Base-by-base conservation (phyloP, 2,888 invertebrate genomes). In the Caenorhabditis imperialis region DNA sequence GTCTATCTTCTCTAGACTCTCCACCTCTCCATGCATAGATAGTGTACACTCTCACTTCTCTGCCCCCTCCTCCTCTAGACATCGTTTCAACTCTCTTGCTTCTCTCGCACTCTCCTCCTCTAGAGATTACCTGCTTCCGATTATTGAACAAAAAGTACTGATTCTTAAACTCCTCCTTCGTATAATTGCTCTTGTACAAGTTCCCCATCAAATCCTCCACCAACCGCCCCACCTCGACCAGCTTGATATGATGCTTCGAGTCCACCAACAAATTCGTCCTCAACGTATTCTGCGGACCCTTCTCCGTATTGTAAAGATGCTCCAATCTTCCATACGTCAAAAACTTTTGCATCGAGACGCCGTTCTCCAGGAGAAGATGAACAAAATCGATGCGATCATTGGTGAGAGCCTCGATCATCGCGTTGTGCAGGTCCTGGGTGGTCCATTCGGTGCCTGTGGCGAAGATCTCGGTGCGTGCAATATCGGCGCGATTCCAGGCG, bases 351-450 rank as follows among this genome's bases (percentile, higher is more conserved):
- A 99, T 97, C 77, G 94, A 94, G 14, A 99, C 96, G 18, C 99
- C 99, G 89, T 99, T 97, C 89, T 99, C 97, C 8, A 99, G 91
- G 12, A 99, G 92, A 12, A 99, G 91, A 89, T 96, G 95, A 12
- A 99, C 98, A 90, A 99, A 99, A 90, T 98, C 97, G 85, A 97
- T 94, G 96, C 94, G 96, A 98, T 98, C 8, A 96, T 95, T 89
- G 95, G 94, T 94, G 61, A 99, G 90, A 0, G 98, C 98, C 89
- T 98, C 96, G 94, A 97, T 94, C 97, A 99, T 98, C 2, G 97
- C 95, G 89, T 96, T 94, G 87, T 98, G 96, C 77, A 99, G 90
- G 1, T 95, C 94, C 92, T 92, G 94, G 85, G 93, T 92, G 8
- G 95, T 95, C 96, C 96, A 97, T 89, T 97, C 96, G 16, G 75